Conservation (phyloP, 2,113 vertebrate genomes). For the Tricholaema leucomelas region DNA sequence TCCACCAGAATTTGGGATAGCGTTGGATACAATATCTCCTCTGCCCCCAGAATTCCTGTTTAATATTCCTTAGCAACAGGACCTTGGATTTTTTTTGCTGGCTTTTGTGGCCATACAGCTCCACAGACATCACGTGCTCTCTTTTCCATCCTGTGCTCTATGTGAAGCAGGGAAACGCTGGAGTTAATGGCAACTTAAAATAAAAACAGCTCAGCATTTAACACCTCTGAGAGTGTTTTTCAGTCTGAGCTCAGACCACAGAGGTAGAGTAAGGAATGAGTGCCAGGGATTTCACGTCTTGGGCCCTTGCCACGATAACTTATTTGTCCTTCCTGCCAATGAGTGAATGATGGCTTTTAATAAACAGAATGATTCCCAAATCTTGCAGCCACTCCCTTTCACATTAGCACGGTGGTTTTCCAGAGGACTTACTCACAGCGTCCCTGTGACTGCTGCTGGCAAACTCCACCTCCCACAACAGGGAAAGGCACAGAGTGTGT, state of each 20-base stretch:
- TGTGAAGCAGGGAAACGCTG: neutral
- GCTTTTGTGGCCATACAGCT: conserved; percentile 17
- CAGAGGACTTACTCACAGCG: neutral
- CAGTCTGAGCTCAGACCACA: neutral
- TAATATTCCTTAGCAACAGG: conserved; percentile 61
- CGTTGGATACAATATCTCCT: conserved; percentile 36
- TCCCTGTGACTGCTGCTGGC: neutral
- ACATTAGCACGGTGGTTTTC: neutral
- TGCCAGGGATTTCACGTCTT: neutral
- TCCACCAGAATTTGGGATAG: conserved; percentile 43
- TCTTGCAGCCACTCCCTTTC: neutral
- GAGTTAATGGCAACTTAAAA: conserved; percentile 21
- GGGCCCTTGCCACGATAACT: neutral
- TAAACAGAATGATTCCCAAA: conserved; percentile 10
- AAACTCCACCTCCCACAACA: neutral
- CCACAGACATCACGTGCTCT: conserved; percentile 7
- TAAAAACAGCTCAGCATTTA: neutral
- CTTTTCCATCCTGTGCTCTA: neutral
- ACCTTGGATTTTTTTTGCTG: conserved; percentile 3
- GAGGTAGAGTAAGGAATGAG: neutral
- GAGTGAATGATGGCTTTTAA: conserved; percentile 20
- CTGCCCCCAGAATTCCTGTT: conserved; percentile 48
- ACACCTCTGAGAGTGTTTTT: neutral
- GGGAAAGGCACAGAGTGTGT: neutral
- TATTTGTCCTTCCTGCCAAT: neutral